A percentile compares a stretch with the other conserved stretches of the same genome.
Evolutionary conservation across 1,140 invertebrate genomes (phyloP).

Genomic region (Metopolophium dirhodum): DNA sequence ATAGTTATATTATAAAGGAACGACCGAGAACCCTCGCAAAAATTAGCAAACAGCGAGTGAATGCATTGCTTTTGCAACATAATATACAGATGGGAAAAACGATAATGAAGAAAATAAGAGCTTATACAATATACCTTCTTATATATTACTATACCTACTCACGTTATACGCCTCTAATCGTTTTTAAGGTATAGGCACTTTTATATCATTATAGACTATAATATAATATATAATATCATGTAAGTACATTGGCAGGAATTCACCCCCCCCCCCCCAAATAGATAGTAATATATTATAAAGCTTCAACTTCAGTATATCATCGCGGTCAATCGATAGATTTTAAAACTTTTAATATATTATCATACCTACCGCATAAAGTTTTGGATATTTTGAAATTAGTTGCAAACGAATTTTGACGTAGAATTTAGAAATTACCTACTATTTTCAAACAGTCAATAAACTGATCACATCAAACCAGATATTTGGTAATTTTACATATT

Average conservation of each 20-base stretch:
- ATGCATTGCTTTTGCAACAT: conserved; percentile 4
- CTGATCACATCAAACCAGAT: not conserved
- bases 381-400: not conserved
- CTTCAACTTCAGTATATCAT: not conserved
- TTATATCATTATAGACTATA: not conserved
- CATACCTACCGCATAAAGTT: not conserved
- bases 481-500: not conserved
- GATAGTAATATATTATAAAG: not conserved
- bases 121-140: not conserved
- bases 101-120: not conserved
- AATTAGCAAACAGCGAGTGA: not conserved
- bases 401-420: not conserved
- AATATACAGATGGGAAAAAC: not conserved
- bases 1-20: conserved; percentile 30
- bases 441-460: not conserved
- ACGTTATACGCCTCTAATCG: not conserved
- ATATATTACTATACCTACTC: too few relatives aligned
- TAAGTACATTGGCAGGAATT: too few relatives aligned
- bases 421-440: not conserved
- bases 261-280: not conserved
- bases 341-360: not conserved
- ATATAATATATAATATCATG: too few relatives aligned
- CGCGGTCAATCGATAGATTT: not conserved
- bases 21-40: not conserved
- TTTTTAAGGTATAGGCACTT: not conserved